phyloP scores from a whole-genome alignment of 1,140 invertebrate genomes.

The Drosophila funebris region DNA sequence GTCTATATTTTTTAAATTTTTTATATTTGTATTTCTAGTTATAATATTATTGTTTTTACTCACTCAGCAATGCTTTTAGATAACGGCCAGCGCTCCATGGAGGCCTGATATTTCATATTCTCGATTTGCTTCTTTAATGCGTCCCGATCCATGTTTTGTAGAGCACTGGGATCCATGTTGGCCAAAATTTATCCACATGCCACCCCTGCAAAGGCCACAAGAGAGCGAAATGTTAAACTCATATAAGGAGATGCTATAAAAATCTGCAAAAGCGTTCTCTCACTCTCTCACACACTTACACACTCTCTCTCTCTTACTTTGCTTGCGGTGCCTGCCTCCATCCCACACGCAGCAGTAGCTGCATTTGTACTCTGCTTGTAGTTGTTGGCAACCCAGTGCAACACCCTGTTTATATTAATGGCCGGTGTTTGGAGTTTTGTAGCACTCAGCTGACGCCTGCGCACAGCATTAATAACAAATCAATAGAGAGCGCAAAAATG shows the following conservation, averaged over 20 bases:
- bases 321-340: not conserved
- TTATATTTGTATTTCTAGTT: not conserved
- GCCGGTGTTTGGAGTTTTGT: conserved; percentile 39
- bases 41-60: conserved; percentile 85
- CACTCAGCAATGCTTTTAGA: conserved; percentile 97
- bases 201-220: conserved; percentile 78
- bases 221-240: conserved; percentile 24
- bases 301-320: not conserved
- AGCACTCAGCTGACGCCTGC: conserved; percentile 48
- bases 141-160: conserved; percentile 98
- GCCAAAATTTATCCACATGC: conserved; percentile 84
- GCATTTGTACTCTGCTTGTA: not conserved
- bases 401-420: conserved; percentile 44
- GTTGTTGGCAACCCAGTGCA: conserved; percentile 18
- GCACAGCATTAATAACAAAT: conserved; percentile 63
- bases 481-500: conserved; percentile 43
- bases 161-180: conserved; percentile 94
- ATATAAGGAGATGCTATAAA: conserved; percentile 44
- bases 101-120: conserved; percentile 97
- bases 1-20: not conserved
- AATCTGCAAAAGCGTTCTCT: conserved; percentile 27
- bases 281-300: not conserved
- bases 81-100: conserved; percentile 97
- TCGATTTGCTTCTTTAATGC: conserved; percentile 98
- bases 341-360: not conserved